Base-by-base conservation (phyloP, 1,140 invertebrate genomes). In the Lucilia sericata region DNA sequence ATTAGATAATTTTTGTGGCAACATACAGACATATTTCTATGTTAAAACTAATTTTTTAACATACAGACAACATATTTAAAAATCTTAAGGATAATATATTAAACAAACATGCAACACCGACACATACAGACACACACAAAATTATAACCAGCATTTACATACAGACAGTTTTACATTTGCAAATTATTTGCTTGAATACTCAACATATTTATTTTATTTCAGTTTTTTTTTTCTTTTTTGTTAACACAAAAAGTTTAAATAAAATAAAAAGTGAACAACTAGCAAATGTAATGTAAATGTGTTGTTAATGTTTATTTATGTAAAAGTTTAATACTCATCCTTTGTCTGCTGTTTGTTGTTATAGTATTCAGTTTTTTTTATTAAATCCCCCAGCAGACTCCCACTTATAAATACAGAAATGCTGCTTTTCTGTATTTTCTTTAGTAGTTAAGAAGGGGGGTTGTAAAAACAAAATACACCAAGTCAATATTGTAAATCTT, bases 301-400 rank as follows among this genome's bases (percentile, higher is more conserved):
- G 65, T 21, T 70, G 65, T 70, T 70, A 70, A 70, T 70, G 65
- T 70, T 70, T 70, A 70, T 70, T 70, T 70, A 70, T 70, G 65
- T 70, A 21, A 70, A 70, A 70, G n/a, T 70, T 70, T 70, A 70
- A 70, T 25, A 70, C 65, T 21, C 65, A 70, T 70, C 65, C 65
- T 70, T 70, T 60, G n/a, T 60, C 51, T 30, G 25, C 25, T 30
- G 25, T 30, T 30, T 30, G 51, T 60, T 60, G 14, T 60, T 60
- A 12, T 17, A n/a, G 51, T 60, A 17, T 30, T n/a, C n/a, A n/a
- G n/a, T n/a, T n/a, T 60, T 60, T 60, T 60, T 60, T 60, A 17
- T 60, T 70, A 1, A 70, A 70, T 9, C 19, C 65, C 65, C 65
- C 21, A 70, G 65, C 9, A 70, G 65, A 21, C 65, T 21, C 65